Evolutionary conservation across 2,888 invertebrate species (phyloP).

Genomic region (Augochlorella aurata): DNA sequence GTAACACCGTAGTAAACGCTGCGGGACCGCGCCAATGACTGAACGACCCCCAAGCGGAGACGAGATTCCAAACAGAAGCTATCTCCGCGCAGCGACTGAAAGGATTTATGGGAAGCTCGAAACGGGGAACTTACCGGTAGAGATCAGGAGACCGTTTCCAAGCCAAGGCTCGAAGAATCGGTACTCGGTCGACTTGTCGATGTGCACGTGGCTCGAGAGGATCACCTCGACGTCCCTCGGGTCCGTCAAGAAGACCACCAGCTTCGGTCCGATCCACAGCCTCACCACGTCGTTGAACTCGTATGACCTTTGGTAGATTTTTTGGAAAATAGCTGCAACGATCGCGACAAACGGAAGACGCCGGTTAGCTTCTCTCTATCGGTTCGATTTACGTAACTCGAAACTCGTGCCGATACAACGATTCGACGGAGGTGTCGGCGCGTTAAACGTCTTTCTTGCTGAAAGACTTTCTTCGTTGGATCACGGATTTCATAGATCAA

Average conservation of each 20-base stretch:
- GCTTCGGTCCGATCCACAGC: conserved; percentile 90
- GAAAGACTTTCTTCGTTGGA: not conserved
- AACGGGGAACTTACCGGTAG: conserved; percentile 84
- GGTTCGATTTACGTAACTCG: not conserved
- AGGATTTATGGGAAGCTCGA: not conserved
- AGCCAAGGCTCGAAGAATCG: conserved; percentile 92
- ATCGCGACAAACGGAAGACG: not conserved
- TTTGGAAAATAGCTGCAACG: conserved; percentile 87
- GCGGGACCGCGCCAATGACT: no score
- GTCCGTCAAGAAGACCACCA: conserved; percentile 88
- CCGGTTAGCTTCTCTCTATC: not conserved
- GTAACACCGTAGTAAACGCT: no score
- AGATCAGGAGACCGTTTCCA: conserved; percentile 91
- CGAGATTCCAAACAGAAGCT: not conserved
- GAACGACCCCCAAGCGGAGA: not conserved
- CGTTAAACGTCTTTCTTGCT: not conserved
- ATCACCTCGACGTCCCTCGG: conserved; percentile 91
- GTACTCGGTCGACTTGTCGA: conserved; percentile 91
- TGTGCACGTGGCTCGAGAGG: conserved; percentile 90
- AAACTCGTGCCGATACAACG: not conserved
- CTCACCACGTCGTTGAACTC: conserved; percentile 85
- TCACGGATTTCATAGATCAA: not conserved
- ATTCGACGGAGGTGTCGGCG: not conserved
- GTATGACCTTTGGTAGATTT: conserved; percentile 83
- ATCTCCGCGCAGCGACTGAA: not conserved